Conservation (phyloP, 2,888 invertebrate species). For the Ceratothoa steindachneri region DNA sequence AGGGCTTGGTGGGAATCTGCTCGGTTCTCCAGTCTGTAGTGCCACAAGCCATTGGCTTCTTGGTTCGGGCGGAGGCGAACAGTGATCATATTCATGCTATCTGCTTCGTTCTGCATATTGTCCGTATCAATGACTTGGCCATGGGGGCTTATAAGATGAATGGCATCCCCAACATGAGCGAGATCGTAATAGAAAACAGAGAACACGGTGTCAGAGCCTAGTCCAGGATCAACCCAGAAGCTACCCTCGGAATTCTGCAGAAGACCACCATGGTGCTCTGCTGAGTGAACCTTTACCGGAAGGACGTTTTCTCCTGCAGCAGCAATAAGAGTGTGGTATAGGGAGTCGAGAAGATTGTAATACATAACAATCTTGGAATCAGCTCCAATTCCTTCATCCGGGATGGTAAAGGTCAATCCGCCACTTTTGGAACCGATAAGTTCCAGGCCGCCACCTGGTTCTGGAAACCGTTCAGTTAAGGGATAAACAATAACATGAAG, state of each 20-base stretch:
- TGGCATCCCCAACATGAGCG: conserved; percentile 46
- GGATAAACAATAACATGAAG: conserved; percentile 46
- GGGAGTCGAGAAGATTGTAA: conserved; percentile 49
- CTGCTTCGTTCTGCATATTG: conserved; percentile 47
- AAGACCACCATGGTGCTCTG: conserved; percentile 37
- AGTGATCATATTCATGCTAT: conserved; percentile 46
- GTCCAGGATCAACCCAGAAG: conserved; percentile 58
- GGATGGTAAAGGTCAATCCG: conserved; percentile 57
- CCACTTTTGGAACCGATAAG: conserved; percentile 55
- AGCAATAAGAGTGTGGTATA: conserved; percentile 49
- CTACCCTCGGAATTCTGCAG: conserved; percentile 52
- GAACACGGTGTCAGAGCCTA: conserved; percentile 52
- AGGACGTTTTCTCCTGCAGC: conserved; percentile 31
- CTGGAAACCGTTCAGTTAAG: conserved; percentile 40
- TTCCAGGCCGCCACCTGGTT: conserved; percentile 53
- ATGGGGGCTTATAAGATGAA: conserved; percentile 44
- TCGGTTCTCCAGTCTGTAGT: conserved; percentile 60
- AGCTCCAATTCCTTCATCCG: conserved; percentile 55
- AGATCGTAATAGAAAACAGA: conserved; percentile 49
- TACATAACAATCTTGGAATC: conserved; percentile 49
- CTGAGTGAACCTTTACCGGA: conserved; percentile 44
- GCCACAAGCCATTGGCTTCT: conserved; percentile 59
- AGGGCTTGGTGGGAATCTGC: conserved; percentile 62
- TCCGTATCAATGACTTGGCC: conserved; percentile 44
- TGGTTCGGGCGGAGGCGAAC: conserved; percentile 35